Base-by-base conservation (phyloP, 2,113 vertebrate genomes). In the Ranitomeya imitator region DNA sequence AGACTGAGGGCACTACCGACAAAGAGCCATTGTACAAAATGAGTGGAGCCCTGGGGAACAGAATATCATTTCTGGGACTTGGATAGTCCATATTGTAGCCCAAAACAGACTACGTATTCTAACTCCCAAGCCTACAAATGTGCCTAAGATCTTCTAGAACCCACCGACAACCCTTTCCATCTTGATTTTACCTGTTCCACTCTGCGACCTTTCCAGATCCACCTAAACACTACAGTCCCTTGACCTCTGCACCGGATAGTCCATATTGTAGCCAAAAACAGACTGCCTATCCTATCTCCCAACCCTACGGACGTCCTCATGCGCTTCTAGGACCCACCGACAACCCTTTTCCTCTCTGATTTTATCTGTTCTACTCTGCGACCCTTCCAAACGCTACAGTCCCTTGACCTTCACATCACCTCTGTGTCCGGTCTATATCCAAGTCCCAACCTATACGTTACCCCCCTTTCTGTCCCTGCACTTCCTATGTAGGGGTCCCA, bases 381-480 rank as follows among this genome's bases (percentile, higher is more conserved):
- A 7, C 63, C 23, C 65, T 23, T 23, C 8, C n/a, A 9, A 60
- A 85, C 4, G 1, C 82, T 73, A 26, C 23, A 23, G 9, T 74
- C 83, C 45, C 52, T 54, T 81, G 79, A 81, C 83, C 45, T 73
- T 85, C 67, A 59, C n/a, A 10, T 85, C 83, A 85, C 69, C 83
- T 85, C 57, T 60, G 1, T 74, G 63, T 52, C 57, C 83, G 16
- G 16, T 51, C 60, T 65, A 52, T 23, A 52, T 55, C 65, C 51
- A 8, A 6, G 51, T 63, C 54, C 83, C 85, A 16, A 45, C 31
- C 52, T 73, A 73, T 67, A 67, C 11, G n/a, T 52, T 52, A 45
- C 26, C 37, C n/a, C 51, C 51, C 82, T 55, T 83, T 31, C 23
- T 61, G 59, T 8, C 63, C 45, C 45, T 26, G 65, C 18, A 80